Evolutionary conservation across 2,888 invertebrate genomes (phyloP), one percentile per base, ranked within the genome.

Genomic region (Maniola hyperantus): DNA sequence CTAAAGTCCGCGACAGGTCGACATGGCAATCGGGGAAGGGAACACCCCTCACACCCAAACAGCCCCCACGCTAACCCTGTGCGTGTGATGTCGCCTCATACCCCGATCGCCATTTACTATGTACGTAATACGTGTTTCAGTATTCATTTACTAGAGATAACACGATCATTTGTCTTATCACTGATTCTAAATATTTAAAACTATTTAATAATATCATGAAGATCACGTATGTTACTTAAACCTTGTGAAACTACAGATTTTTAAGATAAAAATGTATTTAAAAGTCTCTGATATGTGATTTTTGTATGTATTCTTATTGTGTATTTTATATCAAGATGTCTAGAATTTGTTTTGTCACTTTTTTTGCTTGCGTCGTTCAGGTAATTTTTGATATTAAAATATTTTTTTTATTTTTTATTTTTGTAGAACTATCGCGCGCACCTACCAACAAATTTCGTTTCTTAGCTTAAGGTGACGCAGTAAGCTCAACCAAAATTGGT

Each of bases 251-350:
- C 8, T n/a, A 18, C 34, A 39, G 18, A 54, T 59, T 11, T 53
- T n/a, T 5, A 26, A 13, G 63, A 57, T 58, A 62, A 57, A 42
- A 42, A 18, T 10, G 20, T 46, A 67, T 59, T 59, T 67, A 59
- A 26, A 67, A 67, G 46, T 13, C 44, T 51, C 39, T 10, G 34
- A 15, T 36, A 15, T 6, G 10, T 54, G 6, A 53, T n/a, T 15
- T 11, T 34, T 54, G n/a, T 18, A 15, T 51, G 39, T 15, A 48
- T 7, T 67, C 53, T 57, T 39, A 60, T 59, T 66, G 10, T 57
- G 36, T 63, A 42, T 58, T 46, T 64, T 36, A 51, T 48, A 42
- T 60, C 65, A 74, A 65, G 70, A 78, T 77, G 77, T 57, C 34
- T 64, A 62, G 66, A 61, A 50, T 65, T 46, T 44, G 70, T 46